Evolutionary conservation across 1,140 invertebrate genomes (phyloP).

Genomic region (Drosophila tristis): DNA sequence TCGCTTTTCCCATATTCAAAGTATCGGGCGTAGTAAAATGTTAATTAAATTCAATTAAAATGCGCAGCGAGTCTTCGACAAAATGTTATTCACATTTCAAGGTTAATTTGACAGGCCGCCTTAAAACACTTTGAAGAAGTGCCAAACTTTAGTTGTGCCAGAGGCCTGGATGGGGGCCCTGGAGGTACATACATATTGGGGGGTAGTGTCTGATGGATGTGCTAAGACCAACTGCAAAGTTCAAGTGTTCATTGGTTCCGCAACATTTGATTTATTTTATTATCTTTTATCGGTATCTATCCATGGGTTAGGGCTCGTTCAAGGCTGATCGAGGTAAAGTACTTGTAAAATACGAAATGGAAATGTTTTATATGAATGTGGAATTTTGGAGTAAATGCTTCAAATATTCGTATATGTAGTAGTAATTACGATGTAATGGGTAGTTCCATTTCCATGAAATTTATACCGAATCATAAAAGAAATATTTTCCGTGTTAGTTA

Average conservation of each 20-base stretch:
- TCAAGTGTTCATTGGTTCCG: slow-evolving; percentile 66
- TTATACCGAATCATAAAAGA: no score
- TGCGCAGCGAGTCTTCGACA: slow-evolving; percentile 75
- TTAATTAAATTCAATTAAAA: slow-evolving; percentile 82
- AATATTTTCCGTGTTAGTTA: no score
- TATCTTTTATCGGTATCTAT: not conserved
- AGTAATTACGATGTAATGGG: no score
- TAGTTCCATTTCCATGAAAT: no score
- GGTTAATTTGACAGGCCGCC: slow-evolving; percentile 68
- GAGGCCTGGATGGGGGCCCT: not conserved
- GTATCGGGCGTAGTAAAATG: slow-evolving; percentile 75
- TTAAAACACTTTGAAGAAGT: slow-evolving; percentile 68
- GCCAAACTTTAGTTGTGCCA: slow-evolving; percentile 43
- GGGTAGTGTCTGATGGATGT: not conserved
- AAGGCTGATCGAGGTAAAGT: slow-evolving; percentile 58
- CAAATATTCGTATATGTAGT: no score
- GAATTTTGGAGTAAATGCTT: no score
- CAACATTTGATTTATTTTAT: slow-evolving; percentile 68
- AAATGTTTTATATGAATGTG: slow-evolving; percentile 42
- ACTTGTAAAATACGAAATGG: slow-evolving; percentile 52
- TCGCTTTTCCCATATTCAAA: slow-evolving; percentile 77
- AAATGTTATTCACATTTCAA: slow-evolving; percentile 79
- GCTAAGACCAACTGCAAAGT: slow-evolving; percentile 28
- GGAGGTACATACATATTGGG: not conserved
- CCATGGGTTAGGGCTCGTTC: slow-evolving; percentile 30